These are phyloP conservation scores for Festucalex cinctus DNA, from an alignment of 2,113 vertebrate species.

Conservation along the genomic window DNA sequence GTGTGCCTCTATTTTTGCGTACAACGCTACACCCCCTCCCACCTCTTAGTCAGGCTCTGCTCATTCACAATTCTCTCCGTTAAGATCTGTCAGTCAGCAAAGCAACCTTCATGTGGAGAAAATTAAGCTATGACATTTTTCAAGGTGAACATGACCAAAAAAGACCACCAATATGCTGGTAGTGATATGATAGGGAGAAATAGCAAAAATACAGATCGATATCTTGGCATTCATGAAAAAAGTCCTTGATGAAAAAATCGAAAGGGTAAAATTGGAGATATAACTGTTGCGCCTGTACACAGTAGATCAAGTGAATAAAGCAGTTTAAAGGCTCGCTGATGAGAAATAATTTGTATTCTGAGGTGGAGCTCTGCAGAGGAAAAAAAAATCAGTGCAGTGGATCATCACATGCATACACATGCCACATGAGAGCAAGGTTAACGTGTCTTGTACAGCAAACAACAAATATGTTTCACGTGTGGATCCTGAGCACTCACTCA, in stretches of 20 bases:
- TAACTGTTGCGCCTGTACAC: no score
- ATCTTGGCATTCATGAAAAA: not conserved
- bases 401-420: conserved; percentile 38
- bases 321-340: conserved; percentile 30
- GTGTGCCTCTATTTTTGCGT: conserved; percentile 38
- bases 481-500: not conserved
- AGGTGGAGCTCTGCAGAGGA: conserved; percentile 51
- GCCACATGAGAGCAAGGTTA: not conserved
- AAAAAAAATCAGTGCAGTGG: conserved; percentile 58
- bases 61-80: conserved; percentile 56
- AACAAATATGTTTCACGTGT: not conserved
- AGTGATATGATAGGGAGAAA: not conserved
- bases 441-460: not conserved
- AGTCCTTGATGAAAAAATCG: not conserved
- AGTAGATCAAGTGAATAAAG: conserved; percentile 10
- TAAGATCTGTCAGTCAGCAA: conserved; percentile 25
- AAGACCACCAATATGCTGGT: not conserved
- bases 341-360: conserved; percentile 52
- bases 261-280: not conserved
- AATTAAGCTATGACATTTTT: conserved; percentile 3
- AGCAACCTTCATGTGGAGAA: not conserved
- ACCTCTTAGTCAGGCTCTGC: conserved; percentile 39
- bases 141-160: not conserved
- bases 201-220: not conserved
- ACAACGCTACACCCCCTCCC: conserved; percentile 9